A percentile compares a stretch with the other conserved stretches of the same genome.
These are phyloP conservation scores for Nymphalis io DNA, from an alignment of 1,140 invertebrate genomes.

Conservation along the genomic window DNA sequence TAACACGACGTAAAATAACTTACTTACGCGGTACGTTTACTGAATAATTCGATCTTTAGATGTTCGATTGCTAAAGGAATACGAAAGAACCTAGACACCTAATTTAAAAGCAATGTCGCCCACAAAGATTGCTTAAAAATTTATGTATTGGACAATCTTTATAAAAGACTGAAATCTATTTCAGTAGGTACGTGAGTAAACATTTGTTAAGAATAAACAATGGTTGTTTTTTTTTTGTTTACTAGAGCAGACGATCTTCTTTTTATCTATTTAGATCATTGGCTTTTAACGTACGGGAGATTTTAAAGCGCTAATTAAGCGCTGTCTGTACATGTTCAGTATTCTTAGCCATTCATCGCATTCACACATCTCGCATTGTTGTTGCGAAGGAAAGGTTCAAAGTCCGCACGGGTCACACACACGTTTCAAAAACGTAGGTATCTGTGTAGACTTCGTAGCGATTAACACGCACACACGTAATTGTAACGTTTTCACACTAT, in stretches of 20 bases:
- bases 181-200: not conserved
- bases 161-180: too few relatives aligned
- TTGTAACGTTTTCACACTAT: conserved; percentile 20
- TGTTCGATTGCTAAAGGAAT: not conserved
- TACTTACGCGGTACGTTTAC: conserved; percentile 6
- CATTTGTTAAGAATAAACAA: not conserved
- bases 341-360: conserved; percentile 33
- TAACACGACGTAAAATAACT: conserved; percentile 9
- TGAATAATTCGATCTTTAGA: conserved; percentile 6
- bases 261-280: not conserved
- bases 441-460: conserved; percentile 11
- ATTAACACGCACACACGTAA: conserved; percentile 19
- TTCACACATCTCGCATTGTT: conserved; percentile 27
- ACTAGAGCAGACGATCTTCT: not conserved
- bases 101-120: too few relatives aligned
- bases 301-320: conserved; percentile 11
- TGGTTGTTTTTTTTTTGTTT: not conserved
- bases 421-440: not conserved
- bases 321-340: conserved; percentile 1
- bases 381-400: conserved; percentile 44
- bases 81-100: not conserved
- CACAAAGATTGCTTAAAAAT: too few relatives aligned
- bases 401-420: conserved; percentile 48
- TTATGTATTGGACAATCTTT: not conserved
- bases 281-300: not conserved